A percentile compares a stretch with the other conserved stretches of the same genome.
phyloP scores from a whole-genome alignment of 2,113 vertebrate genomes.

The Carettochelys insculpta region DNA sequence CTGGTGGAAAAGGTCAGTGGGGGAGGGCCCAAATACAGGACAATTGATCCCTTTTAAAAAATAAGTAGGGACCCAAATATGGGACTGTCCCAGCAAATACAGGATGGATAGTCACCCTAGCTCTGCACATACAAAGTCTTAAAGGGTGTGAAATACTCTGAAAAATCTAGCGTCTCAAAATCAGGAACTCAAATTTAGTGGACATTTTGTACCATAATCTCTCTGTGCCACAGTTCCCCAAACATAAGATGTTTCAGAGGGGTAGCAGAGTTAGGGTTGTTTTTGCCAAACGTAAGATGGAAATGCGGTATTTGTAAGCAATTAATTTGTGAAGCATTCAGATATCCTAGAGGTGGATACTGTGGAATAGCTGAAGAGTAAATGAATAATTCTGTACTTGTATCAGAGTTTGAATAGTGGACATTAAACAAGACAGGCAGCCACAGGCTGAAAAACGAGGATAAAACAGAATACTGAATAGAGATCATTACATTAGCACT shows the following conservation, averaged over 20 bases:
- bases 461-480: neutral
- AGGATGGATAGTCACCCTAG: too few species aligned
- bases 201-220: neutral
- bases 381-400: neutral
- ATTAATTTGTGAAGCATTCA: rapidly evolving
- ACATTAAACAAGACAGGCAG: neutral
- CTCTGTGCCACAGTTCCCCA: neutral
- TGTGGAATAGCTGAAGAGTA: neutral
- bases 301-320: rapidly evolving
- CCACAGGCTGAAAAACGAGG: neutral
- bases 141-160: neutral
- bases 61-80: too few species aligned
- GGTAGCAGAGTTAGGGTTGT: too few species aligned
- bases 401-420: neutral
- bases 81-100: too few species aligned
- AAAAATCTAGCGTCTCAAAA: neutral
- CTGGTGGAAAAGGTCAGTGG: too few species aligned
- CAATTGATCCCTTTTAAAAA: too few species aligned
- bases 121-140: neutral
- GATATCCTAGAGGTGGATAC: neutral
- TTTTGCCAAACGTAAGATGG: neutral
- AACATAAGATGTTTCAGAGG: neutral
- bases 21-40: too few species aligned
- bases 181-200: neutral
- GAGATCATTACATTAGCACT: neutral